phyloP scores from a whole-genome alignment of 1,140 invertebrate species.

The Danaus plexippus region DNA sequence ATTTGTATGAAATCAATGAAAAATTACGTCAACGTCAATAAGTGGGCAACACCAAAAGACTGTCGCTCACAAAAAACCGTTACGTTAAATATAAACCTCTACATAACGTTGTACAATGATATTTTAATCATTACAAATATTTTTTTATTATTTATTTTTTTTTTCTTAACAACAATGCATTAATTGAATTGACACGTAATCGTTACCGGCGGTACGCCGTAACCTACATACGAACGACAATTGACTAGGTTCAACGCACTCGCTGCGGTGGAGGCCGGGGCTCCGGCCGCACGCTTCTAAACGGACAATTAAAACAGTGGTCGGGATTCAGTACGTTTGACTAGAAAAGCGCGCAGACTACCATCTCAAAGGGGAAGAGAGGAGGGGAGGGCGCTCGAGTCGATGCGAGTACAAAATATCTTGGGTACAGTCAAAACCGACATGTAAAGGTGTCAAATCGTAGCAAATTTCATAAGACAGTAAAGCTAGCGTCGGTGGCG shows the following conservation, averaged over 20 bases:
- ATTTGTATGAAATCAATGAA: no score
- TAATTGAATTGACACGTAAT: conserved; percentile 69
- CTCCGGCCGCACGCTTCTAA: conserved; percentile 36
- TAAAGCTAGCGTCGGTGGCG: conserved; percentile 11
- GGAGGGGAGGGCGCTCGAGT: conserved; percentile 15
- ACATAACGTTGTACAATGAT: conserved; percentile 60
- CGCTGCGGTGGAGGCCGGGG: conserved; percentile 24
- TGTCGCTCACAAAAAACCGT: conserved; percentile 38
- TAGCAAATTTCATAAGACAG: conserved; percentile 34
- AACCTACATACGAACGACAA: conserved; percentile 61
- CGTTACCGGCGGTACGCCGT: conserved; percentile 20
- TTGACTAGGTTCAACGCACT: conserved; percentile 65
- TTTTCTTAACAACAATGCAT: conserved; percentile 62
- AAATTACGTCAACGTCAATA: conserved; percentile 17
- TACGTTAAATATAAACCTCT: conserved; percentile 57
- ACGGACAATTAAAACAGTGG: conserved; percentile 49
- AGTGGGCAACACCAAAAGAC: conserved; percentile 36
- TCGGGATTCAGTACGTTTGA: conserved; percentile 60
- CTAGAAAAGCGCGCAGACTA: conserved; percentile 45
- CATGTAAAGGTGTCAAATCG: conserved; percentile 60
- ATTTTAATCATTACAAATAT: conserved; percentile 59
- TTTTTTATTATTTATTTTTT: conserved; percentile 29
- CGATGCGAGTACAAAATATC: conserved; percentile 48
- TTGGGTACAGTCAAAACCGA: conserved; percentile 45
- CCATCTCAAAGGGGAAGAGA: conserved; percentile 1